Conservation (phyloP, 1,140 invertebrate species). For the Scaptomyza hsui region DNA sequence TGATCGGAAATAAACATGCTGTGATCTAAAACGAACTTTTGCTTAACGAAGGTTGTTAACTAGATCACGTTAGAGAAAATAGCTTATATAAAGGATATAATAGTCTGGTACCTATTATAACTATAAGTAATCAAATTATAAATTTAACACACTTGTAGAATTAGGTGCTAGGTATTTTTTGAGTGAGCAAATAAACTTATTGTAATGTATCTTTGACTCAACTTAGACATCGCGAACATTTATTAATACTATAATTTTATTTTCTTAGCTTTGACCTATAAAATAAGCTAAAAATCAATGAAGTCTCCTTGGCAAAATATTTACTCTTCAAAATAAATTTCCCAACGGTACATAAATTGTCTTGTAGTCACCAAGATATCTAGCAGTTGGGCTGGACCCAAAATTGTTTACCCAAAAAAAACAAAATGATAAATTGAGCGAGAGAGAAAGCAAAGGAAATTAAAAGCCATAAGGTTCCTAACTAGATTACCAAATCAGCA, state of each 20-base stretch:
- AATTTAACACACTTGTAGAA: no score
- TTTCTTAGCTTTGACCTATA: neutral
- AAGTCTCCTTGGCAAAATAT: neutral
- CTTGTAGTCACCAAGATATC: slow-evolving; percentile 2
- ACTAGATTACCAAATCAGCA: slow-evolving; percentile 62
- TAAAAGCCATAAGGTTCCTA: slow-evolving; percentile 73
- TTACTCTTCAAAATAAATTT: neutral
- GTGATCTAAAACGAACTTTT: no score
- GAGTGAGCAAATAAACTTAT: no score
- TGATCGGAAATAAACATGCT: no score
- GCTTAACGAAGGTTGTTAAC: no score
- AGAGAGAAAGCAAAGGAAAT: slow-evolving; percentile 67
- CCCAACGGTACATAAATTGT: slow-evolving; percentile 21
- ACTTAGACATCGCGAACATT: no score
- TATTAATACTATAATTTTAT: neutral
- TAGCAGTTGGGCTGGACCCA: neutral
- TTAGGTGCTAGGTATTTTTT: no score
- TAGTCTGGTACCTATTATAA: no score
- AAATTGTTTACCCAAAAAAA: slow-evolving; percentile 16
- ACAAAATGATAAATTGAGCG: slow-evolving; percentile 70
- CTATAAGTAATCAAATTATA: no score
- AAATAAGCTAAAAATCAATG: neutral
- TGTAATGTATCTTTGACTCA: neutral
- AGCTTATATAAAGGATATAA: no score
- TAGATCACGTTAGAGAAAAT: no score